phyloP scores from a whole-genome alignment of 2,113 vertebrate genomes.

The Nibea albiflora region DNA sequence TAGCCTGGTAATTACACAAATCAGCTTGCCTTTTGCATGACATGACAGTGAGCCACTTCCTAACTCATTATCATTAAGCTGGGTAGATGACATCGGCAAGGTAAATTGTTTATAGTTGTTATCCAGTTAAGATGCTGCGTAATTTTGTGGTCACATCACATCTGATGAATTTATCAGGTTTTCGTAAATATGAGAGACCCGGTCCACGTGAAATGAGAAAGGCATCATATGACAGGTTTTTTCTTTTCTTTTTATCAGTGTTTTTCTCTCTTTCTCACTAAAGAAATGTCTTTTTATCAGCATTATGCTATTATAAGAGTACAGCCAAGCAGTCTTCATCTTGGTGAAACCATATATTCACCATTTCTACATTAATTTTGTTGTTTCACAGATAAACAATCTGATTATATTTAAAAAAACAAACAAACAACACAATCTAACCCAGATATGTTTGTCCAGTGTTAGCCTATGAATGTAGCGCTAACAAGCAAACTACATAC shows the following conservation, averaged over 20 bases:
- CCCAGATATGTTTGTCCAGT: too few species aligned
- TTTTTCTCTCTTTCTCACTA: background rate
- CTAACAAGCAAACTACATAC: background rate
- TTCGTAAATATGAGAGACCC: too few species aligned
- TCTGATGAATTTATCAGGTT: background rate
- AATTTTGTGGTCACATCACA: background rate
- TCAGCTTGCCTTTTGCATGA: background rate
- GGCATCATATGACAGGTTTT: background rate
- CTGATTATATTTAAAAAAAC: background rate
- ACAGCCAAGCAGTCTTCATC: background rate
- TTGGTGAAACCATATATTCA: background rate
- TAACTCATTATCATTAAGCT: slow-evolving; percentile 4
- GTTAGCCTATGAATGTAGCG: background rate
- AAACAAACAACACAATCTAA: background rate
- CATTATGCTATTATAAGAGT: background rate
- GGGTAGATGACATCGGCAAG: background rate
- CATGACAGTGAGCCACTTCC: background rate
- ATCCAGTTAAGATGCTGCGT: background rate
- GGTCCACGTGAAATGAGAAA: too few species aligned
- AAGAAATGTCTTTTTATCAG: background rate
- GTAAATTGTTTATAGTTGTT: background rate
- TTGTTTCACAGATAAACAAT: background rate
- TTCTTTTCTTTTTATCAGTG: background rate
- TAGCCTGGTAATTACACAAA: slow-evolving; percentile 7
- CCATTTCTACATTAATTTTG: background rate